Base-by-base conservation (phyloP, 2,797 vertebrate genomes). In the Pseudochirops cupreus region DNA sequence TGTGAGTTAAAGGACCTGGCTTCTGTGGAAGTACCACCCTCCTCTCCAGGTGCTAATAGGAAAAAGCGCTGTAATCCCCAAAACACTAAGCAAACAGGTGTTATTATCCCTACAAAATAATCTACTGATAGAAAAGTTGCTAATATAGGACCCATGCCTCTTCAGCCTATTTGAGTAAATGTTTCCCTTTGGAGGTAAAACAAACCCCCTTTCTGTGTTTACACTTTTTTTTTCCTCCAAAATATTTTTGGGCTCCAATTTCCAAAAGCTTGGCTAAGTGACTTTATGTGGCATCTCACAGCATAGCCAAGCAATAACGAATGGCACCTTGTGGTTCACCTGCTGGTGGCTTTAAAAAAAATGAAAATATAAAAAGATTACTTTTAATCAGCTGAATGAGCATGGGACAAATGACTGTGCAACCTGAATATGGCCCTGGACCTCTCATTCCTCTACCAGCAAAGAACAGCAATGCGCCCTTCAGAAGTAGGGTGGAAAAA, bases 371-470 rank as follows among this genome's bases (percentile, higher is more conserved):
- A 98, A 98, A 98, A 97, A 97, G 98, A 98, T 93, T 91, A 98
- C 97, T 98, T 98, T 98, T 98, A 98, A 98, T 98, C 98, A 98
- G 98, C 92, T 62, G 98, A 98, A 98, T 97, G 98, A 98, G 98
- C 98, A 98, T 92, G 97, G 97, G 97, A 98, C 98, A 98, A 98
- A 98, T 98, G 97, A 98, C 98, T 98, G 94, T 95, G 98, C 97
- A 98, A 98, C 97, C 97, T 21, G 0, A 98, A 97, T 97, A 93
- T 92, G 31, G 97, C 97, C 95, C 95, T 29, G 97, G 98, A 97
- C 97, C 97, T 98, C 96, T 97, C 96, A 24, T 62, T 26, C 97
- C 97, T 50, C 0, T 94, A 62, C 97, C 97, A 98, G 96, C 95
- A 82, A 0, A 46, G 1, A 89, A 97, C 95, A 98, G 97, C 89